These are phyloP conservation scores for Athrips mouffetella DNA, from an alignment of 2,888 invertebrate species.

Conservation along the genomic window DNA sequence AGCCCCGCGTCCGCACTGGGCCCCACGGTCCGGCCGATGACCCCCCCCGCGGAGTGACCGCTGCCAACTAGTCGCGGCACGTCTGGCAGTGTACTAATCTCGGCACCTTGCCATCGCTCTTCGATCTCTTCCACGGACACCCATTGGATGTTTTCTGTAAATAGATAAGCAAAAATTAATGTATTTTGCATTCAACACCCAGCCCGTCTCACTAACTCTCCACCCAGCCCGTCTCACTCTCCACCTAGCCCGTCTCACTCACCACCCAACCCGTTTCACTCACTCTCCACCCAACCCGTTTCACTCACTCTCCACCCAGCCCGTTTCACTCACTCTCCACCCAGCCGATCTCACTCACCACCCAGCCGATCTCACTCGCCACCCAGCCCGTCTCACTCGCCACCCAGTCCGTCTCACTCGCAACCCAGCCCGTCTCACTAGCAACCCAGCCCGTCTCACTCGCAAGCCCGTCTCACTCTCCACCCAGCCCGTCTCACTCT, in stretches of 20 bases:
- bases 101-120: conserved; percentile 82
- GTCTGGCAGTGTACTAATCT: conserved; percentile 88
- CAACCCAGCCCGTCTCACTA: conserved; percentile 32
- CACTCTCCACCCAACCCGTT: conserved; percentile 53
- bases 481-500: conserved; percentile 26
- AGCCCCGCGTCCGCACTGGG: conserved; percentile 75
- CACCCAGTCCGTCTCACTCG: conserved; percentile 82
- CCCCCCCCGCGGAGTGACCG: conserved; percentile 97
- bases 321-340: conserved; percentile 87
- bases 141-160: conserved; percentile 95
- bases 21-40: conserved; percentile 94
- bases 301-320: conserved; percentile 76
- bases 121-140: conserved; percentile 95
- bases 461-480: too few species aligned
- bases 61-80: conserved; percentile 94
- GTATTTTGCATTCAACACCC: too few species aligned
- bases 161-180: background rate
- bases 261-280: conserved; percentile 82
- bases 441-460: conserved; percentile 82
- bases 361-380: conserved; percentile 83
- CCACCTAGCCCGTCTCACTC: background rate
- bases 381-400: conserved; percentile 34
- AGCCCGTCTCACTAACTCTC: conserved; percentile 53
- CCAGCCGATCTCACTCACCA: conserved; percentile 43
- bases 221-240: conserved; percentile 82